These are phyloP conservation scores for Platysteira castanea DNA, from an alignment of 2,113 vertebrate species.

Conservation along the genomic window DNA sequence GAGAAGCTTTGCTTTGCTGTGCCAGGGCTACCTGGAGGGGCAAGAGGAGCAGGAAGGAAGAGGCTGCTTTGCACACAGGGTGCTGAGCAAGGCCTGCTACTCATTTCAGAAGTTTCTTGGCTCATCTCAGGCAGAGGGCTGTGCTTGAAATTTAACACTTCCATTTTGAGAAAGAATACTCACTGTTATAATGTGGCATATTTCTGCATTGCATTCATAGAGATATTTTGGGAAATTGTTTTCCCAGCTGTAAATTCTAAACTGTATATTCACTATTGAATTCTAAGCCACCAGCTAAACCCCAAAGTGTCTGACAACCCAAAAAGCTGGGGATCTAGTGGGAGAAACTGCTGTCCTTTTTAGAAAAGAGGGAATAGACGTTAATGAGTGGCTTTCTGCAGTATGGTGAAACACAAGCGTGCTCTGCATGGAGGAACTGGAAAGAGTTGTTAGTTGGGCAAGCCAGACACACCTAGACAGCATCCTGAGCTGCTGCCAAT, in stretches of 20 bases:
- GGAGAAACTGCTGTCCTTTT: background rate
- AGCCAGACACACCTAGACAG: conserved; percentile 60
- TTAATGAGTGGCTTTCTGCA: background rate
- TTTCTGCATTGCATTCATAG: conserved; percentile 11
- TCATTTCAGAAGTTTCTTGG: conserved; percentile 36
- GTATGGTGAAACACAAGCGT: background rate
- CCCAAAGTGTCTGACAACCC: background rate
- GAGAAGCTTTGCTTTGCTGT: background rate
- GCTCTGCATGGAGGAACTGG: background rate
- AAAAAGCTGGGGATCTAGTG: background rate
- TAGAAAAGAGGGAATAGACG: background rate
- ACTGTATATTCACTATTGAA: background rate
- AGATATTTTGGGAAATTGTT: conserved; percentile 38
- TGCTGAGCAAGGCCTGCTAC: background rate
- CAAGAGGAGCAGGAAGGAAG: background rate
- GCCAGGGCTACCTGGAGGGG: background rate
- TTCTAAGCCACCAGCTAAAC: background rate
- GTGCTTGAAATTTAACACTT: conserved; percentile 33
- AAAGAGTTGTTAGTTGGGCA: conserved; percentile 41
- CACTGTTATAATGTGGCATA: background rate
- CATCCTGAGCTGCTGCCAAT: conserved; percentile 44
- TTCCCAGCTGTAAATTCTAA: conserved; percentile 11
- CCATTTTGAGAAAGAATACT: conserved; percentile 52
- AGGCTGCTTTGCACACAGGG: background rate
- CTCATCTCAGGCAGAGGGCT: background rate